phyloP scores from a whole-genome alignment of 2,888 invertebrate species.

The Liodrosophila aerea region DNA sequence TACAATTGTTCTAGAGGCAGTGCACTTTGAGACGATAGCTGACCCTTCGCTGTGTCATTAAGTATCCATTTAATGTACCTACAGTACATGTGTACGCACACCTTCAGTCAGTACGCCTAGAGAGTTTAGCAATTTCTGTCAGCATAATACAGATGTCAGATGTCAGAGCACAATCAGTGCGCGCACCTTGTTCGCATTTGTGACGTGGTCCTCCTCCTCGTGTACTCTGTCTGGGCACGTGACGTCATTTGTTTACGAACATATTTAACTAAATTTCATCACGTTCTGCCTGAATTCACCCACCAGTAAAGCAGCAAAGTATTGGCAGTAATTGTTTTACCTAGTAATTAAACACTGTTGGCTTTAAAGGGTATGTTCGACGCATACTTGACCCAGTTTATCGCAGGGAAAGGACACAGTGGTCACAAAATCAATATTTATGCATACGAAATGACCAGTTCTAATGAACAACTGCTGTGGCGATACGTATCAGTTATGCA shows the following conservation, averaged over 20 bases:
- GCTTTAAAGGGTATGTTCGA: not conserved
- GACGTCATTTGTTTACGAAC: conserved; percentile 39
- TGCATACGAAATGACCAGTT: conserved; percentile 27
- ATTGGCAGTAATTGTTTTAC: not conserved
- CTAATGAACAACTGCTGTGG: conserved; percentile 21
- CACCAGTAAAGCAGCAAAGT: conserved; percentile 11
- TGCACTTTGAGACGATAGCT: conserved; percentile 35
- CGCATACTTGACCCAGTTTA: conserved; percentile 37
- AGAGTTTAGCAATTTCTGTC: conserved; percentile 38
- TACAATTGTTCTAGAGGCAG: too few relatives aligned
- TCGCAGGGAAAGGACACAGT: conserved; percentile 20
- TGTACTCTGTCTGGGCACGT: conserved; percentile 22
- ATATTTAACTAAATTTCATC: conserved; percentile 26
- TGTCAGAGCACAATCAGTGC: conserved; percentile 2
- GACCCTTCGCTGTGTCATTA: conserved; percentile 18
- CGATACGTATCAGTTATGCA: conserved; percentile 15
- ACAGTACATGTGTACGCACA: not conserved
- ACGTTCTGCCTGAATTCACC: conserved; percentile 2
- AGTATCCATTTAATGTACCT: conserved; percentile 1
- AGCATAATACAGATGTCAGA: conserved; percentile 27
- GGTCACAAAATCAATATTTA: conserved; percentile 9
- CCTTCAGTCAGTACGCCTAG: not conserved
- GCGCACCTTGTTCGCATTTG: conserved; percentile 36
- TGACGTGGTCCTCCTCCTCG: conserved; percentile 63
- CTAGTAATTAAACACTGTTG: not conserved